A percentile compares a stretch with the other conserved stretches of the same genome.
Conservation (phyloP, 2,888 invertebrate species). For the Ceramica pisi region DNA sequence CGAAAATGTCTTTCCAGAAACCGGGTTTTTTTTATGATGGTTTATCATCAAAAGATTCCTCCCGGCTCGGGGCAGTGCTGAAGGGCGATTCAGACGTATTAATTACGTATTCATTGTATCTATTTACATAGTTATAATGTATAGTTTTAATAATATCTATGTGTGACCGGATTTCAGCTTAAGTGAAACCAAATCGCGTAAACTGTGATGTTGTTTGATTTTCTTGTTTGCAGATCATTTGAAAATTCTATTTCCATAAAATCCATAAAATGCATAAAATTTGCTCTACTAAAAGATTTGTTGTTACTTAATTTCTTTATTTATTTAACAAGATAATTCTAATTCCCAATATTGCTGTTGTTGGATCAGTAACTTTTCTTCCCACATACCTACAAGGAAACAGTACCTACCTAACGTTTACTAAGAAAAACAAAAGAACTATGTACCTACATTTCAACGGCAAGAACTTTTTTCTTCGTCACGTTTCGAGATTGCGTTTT, state of each 20-base stretch:
- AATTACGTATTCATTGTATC: too few species aligned
- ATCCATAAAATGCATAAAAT: neutral
- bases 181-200: neutral
- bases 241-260: neutral
- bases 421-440: conserved; percentile 9
- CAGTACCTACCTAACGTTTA: neutral
- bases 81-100: too few species aligned
- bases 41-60: too few species aligned
- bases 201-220: neutral
- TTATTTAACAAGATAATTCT: too few species aligned
- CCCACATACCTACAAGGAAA: neutral
- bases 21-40: too few species aligned
- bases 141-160: too few species aligned
- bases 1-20: too few species aligned
- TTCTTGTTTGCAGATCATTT: neutral
- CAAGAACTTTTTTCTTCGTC: neutral
- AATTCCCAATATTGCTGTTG: too few species aligned
- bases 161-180: too few species aligned
- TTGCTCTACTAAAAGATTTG: neutral
- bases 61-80: too few species aligned
- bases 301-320: neutral
- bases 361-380: neutral
- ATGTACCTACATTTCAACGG: neutral
- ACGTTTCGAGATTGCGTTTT: conserved; percentile 51
- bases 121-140: too few species aligned